Conservation (phyloP, 2,888 invertebrate genomes). For the Teleiodes luculella region DNA sequence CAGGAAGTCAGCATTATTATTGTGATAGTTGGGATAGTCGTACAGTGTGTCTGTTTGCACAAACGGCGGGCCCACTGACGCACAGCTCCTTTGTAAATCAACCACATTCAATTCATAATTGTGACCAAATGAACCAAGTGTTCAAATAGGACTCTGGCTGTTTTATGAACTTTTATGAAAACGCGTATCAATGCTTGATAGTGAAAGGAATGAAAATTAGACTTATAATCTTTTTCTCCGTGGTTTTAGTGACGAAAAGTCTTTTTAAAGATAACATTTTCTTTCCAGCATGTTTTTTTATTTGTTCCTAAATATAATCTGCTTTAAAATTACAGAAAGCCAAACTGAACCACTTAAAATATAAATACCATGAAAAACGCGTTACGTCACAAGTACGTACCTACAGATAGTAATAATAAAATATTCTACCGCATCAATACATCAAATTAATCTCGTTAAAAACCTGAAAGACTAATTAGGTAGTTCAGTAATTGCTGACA, state of each 20-base stretch:
- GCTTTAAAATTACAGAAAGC: no score
- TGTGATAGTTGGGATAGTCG: neutral
- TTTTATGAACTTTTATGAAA: neutral
- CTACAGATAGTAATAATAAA: no score
- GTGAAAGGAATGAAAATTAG: no score
- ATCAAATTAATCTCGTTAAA: neutral
- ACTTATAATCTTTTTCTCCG: no score
- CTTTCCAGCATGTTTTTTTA: no score
- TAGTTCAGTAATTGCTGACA: constrained; percentile 1
- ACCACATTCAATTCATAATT: neutral
- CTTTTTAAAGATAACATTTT: no score
- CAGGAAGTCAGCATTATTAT: neutral
- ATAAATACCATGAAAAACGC: no score
- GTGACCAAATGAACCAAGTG: neutral
- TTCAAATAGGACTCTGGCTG: neutral
- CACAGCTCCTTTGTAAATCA: neutral
- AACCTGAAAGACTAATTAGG: no score
- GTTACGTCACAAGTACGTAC: no score
- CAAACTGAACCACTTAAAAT: no score
- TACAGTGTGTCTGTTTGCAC: neutral
- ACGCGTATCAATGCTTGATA: neutral
- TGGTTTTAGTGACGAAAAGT: no score
- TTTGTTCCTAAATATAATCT: no score
- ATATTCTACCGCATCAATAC: neutral
- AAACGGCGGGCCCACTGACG: neutral